Base-by-base conservation (phyloP, 2,113 vertebrate species). In the Hippoglossus stenolepis region DNA sequence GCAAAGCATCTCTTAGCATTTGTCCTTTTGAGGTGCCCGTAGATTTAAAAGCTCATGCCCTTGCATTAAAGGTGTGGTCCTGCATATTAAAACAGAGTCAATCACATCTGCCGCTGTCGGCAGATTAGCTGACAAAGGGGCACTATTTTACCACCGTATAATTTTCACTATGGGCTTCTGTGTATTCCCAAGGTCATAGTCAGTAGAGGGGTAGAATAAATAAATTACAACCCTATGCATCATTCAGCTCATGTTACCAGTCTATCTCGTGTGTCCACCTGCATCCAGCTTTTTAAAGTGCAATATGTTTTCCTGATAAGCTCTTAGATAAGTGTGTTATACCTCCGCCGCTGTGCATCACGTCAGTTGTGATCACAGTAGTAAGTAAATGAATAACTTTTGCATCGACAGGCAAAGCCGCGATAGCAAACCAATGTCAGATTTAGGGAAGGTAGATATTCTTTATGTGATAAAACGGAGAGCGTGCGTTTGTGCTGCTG, bases 41-140 rank as follows among this genome's bases (percentile, higher is more conserved):
- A 21, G 24, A 47, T 21, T 21, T 40, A 0, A 62, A 43, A 63
- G 53, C 67, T 51, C 26, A 9, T 65, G 66, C 47, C 73, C 78
- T 74, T 79, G 67, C 49, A 1, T 24, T 11, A 13, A 58, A 31
- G 75, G 75, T 35, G 84, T 47, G 53, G 73, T 21, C 51, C 15
- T 18, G 84, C 84, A 82, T 65, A 82, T 79, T 84, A 87, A 89
- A 65, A 66, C 28, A 63, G 13, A 72, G 70, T 83, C 87, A 72
- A 60, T 87, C 82, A 82, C 58, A 47, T 73, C 21, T 38, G 31
- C 40, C 21, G 40, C 77, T 66, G 6, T 26, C 45, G 70, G 61
- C 77, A 86, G 65, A 78, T 80, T 65, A 84, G 73, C 80, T 90
- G 86, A 87, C 79, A 71, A 70, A 85, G 64, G n/a, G 2, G 8